Base-by-base conservation (phyloP, 2,113 vertebrate genomes). In the Epinephelus fuscoguttatus region DNA sequence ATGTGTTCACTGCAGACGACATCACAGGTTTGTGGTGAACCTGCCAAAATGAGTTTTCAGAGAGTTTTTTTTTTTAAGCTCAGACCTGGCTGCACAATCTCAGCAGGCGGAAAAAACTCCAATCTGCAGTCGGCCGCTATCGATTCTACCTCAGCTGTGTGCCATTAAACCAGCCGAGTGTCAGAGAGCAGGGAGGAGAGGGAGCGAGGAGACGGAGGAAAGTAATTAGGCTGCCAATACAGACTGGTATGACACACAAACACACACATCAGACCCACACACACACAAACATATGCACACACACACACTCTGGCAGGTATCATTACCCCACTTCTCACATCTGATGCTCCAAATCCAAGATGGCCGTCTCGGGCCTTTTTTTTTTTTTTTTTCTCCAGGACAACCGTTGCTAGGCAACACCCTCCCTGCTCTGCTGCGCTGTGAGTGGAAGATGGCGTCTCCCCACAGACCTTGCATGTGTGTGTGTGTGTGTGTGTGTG, bases 361-460 rank as follows among this genome's bases (percentile, higher is more conserved):
- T 94, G 94, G 92, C 91, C 12, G 88, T 78, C 72, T 82, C 62
- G 40, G 85, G 84, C 89, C 91, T 84, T 49, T 67, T 53, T 50
- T 30, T 27, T 27, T 25, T 25, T 25, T 47, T 66, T 67, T 67
- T 49, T 88, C 87, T 90, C 68, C 82, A 56, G 82, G 86, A 90
- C 89, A 91, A 66, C 78, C 52, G 94, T 94, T 94, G 92, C 94
- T 88, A 92, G 89, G 93, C 91, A 93, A 94, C 94, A 85, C 89
- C 90, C 91, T 93, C 91, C 91, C 91, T 88, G 84, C 83, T 91
- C 90, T 67, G 84, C 89, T 90, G 90, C 79, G 21, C 84, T 87
- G 89, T 78, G 47, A 92, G 92, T 85, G 87, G 93, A 94, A 93
- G 94, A 94, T 93, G 92, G 91, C 90, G 90, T 93, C 90, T 94